Evolutionary conservation across 1,140 invertebrate genomes (phyloP).

Genomic region (Drosophila virilis): DNA sequence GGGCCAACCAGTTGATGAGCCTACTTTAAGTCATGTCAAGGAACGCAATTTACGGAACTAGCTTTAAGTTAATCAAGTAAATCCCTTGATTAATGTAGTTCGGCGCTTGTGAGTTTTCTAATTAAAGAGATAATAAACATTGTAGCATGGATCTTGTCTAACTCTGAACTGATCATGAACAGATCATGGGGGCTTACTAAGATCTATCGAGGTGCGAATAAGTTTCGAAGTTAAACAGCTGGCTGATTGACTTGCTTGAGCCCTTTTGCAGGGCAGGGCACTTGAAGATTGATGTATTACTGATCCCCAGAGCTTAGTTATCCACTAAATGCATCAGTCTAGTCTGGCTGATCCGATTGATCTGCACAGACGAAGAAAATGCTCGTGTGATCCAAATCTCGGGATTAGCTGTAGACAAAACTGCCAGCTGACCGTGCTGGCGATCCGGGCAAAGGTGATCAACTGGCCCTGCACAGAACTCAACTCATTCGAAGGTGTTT

Average conservation of each 20-base stretch:
- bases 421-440: conserved; percentile 8
- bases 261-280: background rate
- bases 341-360: background rate
- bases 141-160: too few relatives aligned
- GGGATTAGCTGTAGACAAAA: conserved; percentile 7
- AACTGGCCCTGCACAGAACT: conserved; percentile 6
- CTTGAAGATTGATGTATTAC: background rate
- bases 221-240: background rate
- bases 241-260: background rate
- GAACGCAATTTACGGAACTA: too few relatives aligned
- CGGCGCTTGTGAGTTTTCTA: too few relatives aligned
- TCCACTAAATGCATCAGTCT: background rate
- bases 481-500: conserved; percentile 3
- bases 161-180: background rate
- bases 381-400: background rate
- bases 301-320: background rate
- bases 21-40: too few relatives aligned
- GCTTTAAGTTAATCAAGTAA: too few relatives aligned
- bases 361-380: background rate
- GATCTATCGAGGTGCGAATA: background rate
- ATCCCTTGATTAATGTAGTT: too few relatives aligned
- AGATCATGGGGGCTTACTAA: background rate
- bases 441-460: conserved; percentile 4
- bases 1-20: too few relatives aligned
- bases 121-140: too few relatives aligned